phyloP scores from a whole-genome alignment of 1,140 invertebrate genomes.

The Drosophila sturtevanti region DNA sequence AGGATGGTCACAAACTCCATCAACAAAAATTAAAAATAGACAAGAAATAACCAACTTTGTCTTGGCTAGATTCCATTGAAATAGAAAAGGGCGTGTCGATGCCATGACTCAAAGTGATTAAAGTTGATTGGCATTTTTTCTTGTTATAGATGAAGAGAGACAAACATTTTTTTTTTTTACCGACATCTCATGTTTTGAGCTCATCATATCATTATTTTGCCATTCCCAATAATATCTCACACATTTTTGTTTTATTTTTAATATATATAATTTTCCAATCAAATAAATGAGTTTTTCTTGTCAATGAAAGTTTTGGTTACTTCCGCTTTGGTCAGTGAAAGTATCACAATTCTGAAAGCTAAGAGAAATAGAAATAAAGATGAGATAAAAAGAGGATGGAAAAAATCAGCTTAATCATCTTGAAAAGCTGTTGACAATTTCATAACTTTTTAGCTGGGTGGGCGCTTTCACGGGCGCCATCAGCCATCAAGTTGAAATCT shows the following conservation, averaged over 20 bases:
- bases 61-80: constrained; percentile 37
- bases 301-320: constrained; percentile 44
- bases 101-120: constrained; percentile 48
- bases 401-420: constrained; percentile 68
- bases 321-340: constrained; percentile 30
- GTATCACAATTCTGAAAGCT: constrained; percentile 22
- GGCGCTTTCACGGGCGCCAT: constrained; percentile 72
- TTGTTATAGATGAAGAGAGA: constrained; percentile 21
- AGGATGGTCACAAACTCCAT: background rate
- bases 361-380: constrained; percentile 18
- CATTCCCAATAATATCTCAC: constrained; percentile 26
- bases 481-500: constrained; percentile 19
- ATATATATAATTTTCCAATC: constrained; percentile 55
- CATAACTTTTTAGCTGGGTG: constrained; percentile 69
- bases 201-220: constrained; percentile 54
- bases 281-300: constrained; percentile 35
- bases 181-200: constrained; percentile 28
- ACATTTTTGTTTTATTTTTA: constrained; percentile 36
- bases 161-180: constrained; percentile 6
- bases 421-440: constrained; percentile 79
- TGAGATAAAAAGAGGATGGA: background rate
- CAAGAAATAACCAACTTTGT: constrained; percentile 51
- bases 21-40: constrained; percentile 46
- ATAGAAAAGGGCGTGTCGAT: constrained; percentile 33
- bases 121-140: constrained; percentile 23